phyloP scores from a whole-genome alignment of 2,888 invertebrate species.

The Bibio marci region DNA sequence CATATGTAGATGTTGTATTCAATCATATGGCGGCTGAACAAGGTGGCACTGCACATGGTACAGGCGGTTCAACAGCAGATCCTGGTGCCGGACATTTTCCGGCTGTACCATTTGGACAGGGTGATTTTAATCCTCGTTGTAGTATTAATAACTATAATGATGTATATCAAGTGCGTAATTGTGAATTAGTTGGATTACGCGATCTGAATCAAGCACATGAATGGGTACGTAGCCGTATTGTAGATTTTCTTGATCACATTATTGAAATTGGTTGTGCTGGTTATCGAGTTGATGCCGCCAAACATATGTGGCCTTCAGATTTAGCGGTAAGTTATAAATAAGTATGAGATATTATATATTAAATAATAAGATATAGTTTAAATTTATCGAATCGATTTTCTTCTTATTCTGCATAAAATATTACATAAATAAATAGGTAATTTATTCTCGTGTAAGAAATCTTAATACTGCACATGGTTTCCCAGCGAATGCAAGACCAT shows the following conservation, averaged over 20 bases:
- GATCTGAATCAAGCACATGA: slow-evolving; percentile 34
- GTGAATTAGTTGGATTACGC: slow-evolving; percentile 27
- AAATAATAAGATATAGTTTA: no score
- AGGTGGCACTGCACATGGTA: slow-evolving; percentile 14
- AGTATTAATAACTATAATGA: slow-evolving; percentile 34
- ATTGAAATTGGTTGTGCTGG: slow-evolving; percentile 38
- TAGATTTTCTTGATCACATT: slow-evolving; percentile 32
- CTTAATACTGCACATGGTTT: slow-evolving; percentile 50
- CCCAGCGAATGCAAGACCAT: slow-evolving; percentile 41
- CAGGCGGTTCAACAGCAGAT: slow-evolving; percentile 28
- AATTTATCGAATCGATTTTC: no score
- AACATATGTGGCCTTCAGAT: slow-evolving; percentile 38
- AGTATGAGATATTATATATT: no score
- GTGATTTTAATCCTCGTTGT: slow-evolving; percentile 37
- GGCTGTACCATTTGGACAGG: slow-evolving; percentile 34
- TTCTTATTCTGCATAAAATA: no score
- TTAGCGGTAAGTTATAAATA: slow-evolving; percentile 18
- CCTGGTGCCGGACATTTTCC: slow-evolving; percentile 31
- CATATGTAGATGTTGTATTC: slow-evolving; percentile 56
- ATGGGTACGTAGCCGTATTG: slow-evolving; percentile 31
- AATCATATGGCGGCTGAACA: slow-evolving; percentile 64
- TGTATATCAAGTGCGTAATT: slow-evolving; percentile 30
- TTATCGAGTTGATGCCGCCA: slow-evolving; percentile 34
- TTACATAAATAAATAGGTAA: no score
- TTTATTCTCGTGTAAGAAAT: slow-evolving; percentile 42